Base-by-base conservation (phyloP, 2,888 invertebrate genomes). In the Epinotia brunnichana region DNA sequence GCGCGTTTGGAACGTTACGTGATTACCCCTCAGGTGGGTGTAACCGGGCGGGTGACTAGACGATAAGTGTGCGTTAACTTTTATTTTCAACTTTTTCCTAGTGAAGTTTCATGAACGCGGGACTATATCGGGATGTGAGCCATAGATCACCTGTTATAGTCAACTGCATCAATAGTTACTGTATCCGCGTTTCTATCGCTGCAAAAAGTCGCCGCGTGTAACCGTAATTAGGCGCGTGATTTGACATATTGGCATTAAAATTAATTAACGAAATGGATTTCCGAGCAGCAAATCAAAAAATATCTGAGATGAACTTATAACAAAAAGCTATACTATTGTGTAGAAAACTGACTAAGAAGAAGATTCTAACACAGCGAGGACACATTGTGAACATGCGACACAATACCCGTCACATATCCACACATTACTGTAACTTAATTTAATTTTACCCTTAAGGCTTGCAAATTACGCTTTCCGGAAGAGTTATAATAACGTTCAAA, bases 401-500 rank as follows among this genome's bases (percentile, higher is more conserved):
- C 11, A 62, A 44, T 15, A 51, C 19, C 5, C 35, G 17, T 63
- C 44, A 39, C 21, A 64, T 21, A 66, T 66, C 21, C 54, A 54
- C 19, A 17, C 29, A 29, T 21, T 53, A 51, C 51, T 5, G 51
- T 53, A 54, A 56, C 24, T 21, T 56, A 72, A 72, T 67, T 72
- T 56, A 44, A 72, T 72, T 61, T 44, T n/a, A 56, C 57, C 63
- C 63, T n/a, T 64, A 24, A 39, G 61, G 44, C 44, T 44, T 29
- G 61, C 53, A 51, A 59, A 68, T 56, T 68, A 67, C 48, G 29
- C 60, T 67, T 60, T 35, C 67, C 72, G 48, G 72, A 69, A 69
- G 53, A 73, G 57, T 73, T 69, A 69, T 69, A 73, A 73, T 63
- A 57, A 63, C 39, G 62, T 63, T 73, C 68, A 69, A 73, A 62